Percentiles rank a stretch among this genome's conserved stretches.
Evolutionary conservation across 1,140 invertebrate genomes (phyloP).

Genomic region (Drosophila rhopaloa): DNA sequence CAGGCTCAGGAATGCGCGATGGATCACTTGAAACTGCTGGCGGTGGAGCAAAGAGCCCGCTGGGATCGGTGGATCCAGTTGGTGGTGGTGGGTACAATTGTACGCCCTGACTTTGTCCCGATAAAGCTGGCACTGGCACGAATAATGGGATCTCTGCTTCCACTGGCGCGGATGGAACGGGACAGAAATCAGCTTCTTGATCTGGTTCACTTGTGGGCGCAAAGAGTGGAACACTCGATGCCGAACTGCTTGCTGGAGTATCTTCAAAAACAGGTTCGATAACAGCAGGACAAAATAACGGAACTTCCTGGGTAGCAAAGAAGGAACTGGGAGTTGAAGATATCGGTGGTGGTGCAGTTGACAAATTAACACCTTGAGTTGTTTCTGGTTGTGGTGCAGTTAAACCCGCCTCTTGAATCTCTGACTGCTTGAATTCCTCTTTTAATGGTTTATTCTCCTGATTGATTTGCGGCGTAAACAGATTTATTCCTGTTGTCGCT

Average conservation of each 20-base stretch:
- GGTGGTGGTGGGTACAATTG: conserved; percentile 36
- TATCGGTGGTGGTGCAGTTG: neutral
- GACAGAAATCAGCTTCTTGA: neutral
- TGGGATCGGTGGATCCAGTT: neutral
- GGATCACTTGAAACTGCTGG: neutral
- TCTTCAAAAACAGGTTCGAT: conserved; percentile 19
- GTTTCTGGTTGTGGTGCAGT: no score
- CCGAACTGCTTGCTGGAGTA: neutral
- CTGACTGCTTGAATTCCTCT: neutral
- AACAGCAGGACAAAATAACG: conserved; percentile 17
- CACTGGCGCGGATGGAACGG: conserved; percentile 1
- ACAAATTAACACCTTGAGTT: neutral
- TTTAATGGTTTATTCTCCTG: neutral
- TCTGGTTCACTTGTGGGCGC: conserved; percentile 15
- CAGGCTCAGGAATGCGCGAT: neutral
- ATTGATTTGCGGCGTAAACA: conserved; percentile 9
- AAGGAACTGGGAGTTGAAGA: no score
- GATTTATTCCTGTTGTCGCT: conserved; percentile 1
- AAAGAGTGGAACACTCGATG: neutral
- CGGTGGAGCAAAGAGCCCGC: conserved; percentile 29
- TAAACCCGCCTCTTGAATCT: neutral
- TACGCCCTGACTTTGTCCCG: conserved; percentile 8
- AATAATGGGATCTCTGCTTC: conserved; percentile 35
- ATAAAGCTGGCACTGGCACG: conserved; percentile 49
- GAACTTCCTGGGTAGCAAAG: neutral